Evolutionary conservation across 2,797 vertebrate genomes (phyloP), one percentile per base, ranked within the genome.

Genomic region (Sternarchorhynchus goeldii): DNA sequence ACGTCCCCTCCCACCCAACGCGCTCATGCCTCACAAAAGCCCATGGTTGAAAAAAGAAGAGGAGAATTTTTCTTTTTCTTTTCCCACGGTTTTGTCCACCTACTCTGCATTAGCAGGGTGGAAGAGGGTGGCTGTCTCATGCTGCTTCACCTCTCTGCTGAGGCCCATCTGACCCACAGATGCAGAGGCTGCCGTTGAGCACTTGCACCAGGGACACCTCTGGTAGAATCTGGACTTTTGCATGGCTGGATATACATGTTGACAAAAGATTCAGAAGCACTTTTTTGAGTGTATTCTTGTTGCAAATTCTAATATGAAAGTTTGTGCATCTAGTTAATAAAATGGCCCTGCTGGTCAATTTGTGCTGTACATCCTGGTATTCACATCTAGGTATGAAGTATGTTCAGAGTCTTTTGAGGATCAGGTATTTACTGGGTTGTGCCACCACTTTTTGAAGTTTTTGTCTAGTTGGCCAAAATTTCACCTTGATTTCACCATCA

Each of bases 41-140:
- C 59, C 10, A 1, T 25, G 29, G 63, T 39, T 21, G 71, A 18
- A 53, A 87, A 84, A 78, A 84, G 84, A 36, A 80, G 60, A 25
- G 21, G 10, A 7, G 41, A 71, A n/a, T 87, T 83, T 80, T 50
- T 70, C 32, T 21, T 77, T 86, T 75, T 62, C 56, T 89, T 88
- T 89, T 90, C 81, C 87, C 88, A 85, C 77, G 78, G 45, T 66
- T 83, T 67, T 73, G 77, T 78, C 81, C 91, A 92, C 88, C 90
- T 93, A 91, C 89, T 90, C 89, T 86, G 86, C 82, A 55, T 92
- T 92, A 91, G 82, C 82, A 79, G 25, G 70, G 32, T 21, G 82
- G 12, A 63, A 56, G 76, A 84, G 85, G 83, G 82, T 85, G 82
- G 79, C 77, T 80, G 29, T 87, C 88, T 90, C 87, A 86, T 64